Base-by-base conservation (phyloP, 2,797 vertebrate species). In the Centroberyx gerrardi region DNA sequence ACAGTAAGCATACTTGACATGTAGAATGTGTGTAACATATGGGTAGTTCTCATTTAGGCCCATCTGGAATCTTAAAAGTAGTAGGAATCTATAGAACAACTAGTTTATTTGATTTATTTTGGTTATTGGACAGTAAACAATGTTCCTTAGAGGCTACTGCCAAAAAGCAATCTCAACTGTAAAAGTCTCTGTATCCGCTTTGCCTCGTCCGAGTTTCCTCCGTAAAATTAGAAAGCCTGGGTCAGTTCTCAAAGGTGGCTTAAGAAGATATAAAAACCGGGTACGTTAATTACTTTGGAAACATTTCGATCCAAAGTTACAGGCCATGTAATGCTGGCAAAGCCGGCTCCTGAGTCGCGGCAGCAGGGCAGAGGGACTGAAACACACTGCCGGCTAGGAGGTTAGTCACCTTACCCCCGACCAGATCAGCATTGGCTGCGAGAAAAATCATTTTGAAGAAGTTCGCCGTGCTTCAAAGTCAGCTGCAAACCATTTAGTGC, bases 401-500 rank as follows among this genome's bases (percentile, higher is more conserved):
- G 81, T 87, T 72, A 74, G 59, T 59, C 76, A 86, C 72, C 61
- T 70, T 76, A 67, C 55, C 36, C 72, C 8, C 22, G 22, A 46
- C 71, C 81, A 81, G 86, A 81, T 83, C 62, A 18, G 36, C 64
- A 84, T 81, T 84, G 73, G 78, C 75, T 82, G 81, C 78, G 86
- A 71, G 68, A 74, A 77, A 81, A 87, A 84, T 84, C 29, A 86
- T 81, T 86, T 80, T 56, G 17, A 67, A 83, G 87, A 86, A 74
- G 60, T 90, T 82, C 81, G 75, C 85, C 75, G 76, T 82, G 79
- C 40, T 62, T 79, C 72, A 81, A 83, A 88, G 83, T 89, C 91
- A 91, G 84, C 90, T 92, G 90, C 77, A 87, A 92, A 80, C 84
- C 84, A 92, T 92, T 92, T 89, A 85, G 62, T 86, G 81, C 73